Conservation (phyloP, 2,113 vertebrate species). For the Rafetus swinhoei region DNA sequence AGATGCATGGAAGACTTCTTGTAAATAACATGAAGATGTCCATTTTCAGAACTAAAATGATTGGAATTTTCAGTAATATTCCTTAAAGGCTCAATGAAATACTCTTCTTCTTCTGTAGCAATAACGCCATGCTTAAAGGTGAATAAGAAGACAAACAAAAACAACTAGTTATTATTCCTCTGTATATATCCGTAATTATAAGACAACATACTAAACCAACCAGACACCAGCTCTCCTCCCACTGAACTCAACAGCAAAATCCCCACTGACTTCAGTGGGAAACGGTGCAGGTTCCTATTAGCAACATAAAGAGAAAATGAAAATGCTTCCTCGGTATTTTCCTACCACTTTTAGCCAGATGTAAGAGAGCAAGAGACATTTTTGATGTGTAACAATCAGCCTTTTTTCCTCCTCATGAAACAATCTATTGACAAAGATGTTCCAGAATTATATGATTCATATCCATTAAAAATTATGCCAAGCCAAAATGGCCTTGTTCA, state of each 20-base stretch:
- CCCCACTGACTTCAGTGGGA: neutral
- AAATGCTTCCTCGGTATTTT: neutral
- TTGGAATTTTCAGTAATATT: slow-evolving; percentile 89
- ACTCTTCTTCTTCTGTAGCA: slow-evolving; percentile 98
- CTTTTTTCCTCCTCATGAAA: neutral
- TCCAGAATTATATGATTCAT: neutral
- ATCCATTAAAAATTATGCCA: neutral
- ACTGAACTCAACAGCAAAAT: neutral
- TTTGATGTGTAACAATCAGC: neutral
- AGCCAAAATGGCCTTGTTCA: slow-evolving; percentile 11
- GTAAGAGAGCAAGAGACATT: neutral
- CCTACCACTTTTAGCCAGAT: neutral
- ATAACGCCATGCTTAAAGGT: slow-evolving; percentile 94
- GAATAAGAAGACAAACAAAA: slow-evolving; percentile 24
- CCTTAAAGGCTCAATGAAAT: slow-evolving; percentile 99
- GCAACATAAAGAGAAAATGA: neutral
- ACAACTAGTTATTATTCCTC: neutral
- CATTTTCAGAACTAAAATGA: slow-evolving; percentile 88
- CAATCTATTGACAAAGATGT: neutral
- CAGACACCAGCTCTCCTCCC: neutral
- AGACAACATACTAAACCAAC: neutral
- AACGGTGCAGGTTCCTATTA: neutral
- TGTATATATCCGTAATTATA: neutral
- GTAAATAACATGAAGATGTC: slow-evolving; percentile 98
- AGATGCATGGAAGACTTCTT: slow-evolving; percentile 93